Percentiles rank a stretch among this genome's conserved stretches.
These are phyloP conservation scores for Pterocles orientalis DNA, from an alignment of 2,113 vertebrate genomes.

Conservation along the genomic window DNA sequence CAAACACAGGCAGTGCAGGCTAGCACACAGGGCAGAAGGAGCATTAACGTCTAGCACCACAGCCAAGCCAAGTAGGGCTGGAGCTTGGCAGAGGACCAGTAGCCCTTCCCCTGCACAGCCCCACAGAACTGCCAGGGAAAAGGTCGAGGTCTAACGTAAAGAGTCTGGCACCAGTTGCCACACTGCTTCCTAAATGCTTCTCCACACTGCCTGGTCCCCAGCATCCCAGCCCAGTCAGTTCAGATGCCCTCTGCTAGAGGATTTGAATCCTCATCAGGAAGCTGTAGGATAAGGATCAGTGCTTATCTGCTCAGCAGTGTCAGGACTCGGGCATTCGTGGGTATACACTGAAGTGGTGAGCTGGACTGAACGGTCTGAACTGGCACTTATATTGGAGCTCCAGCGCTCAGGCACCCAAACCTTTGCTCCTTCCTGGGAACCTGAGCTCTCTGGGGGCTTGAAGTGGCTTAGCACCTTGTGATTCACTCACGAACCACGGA, in stretches of 20 bases:
- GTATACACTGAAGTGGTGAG: background rate
- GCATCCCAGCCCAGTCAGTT: background rate
- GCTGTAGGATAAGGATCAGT: background rate
- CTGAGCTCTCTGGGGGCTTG: background rate
- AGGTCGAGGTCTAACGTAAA: fast-evolving
- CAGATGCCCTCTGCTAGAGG: background rate
- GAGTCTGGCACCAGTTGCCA: background rate
- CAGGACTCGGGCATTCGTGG: background rate
- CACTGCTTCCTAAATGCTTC: background rate
- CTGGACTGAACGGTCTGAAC: background rate
- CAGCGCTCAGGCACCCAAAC: background rate
- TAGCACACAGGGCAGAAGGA: background rate
- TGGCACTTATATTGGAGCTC: background rate
- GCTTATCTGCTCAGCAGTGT: background rate
- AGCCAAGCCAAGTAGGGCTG: background rate
- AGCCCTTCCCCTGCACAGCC: background rate
- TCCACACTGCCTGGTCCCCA: fast-evolving
- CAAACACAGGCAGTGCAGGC: background rate
- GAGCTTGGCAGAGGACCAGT: background rate
- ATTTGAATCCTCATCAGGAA: background rate
- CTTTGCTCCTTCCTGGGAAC: background rate
- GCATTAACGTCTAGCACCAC: fast-evolving
- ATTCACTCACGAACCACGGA: background rate
- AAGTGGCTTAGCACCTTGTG: background rate
- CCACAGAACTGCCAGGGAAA: fast-evolving